Evolutionary conservation across 2,113 vertebrate genomes (phyloP).

Genomic region (Sclerurus mexicanus): DNA sequence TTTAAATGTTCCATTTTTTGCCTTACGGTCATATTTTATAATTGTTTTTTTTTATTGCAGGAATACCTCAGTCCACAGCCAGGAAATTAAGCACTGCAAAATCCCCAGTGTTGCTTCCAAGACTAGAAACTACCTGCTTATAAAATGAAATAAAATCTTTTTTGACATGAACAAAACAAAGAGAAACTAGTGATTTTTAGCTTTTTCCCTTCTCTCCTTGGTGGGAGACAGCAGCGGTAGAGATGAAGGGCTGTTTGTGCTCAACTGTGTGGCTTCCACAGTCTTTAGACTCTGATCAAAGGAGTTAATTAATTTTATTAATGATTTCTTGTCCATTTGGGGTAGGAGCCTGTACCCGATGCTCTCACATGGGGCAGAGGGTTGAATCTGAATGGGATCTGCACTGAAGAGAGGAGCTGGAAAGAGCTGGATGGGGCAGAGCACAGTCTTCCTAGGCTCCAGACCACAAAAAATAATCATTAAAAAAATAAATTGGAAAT

Average conservation of each 20-base stretch:
- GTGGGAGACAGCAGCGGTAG: not conserved
- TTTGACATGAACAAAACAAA: not conserved
- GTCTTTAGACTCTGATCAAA: not conserved
- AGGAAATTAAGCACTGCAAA: not conserved
- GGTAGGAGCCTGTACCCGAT: accelerated
- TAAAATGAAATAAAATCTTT: not conserved
- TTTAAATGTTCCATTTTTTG: not conserved
- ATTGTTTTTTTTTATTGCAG: not conserved
- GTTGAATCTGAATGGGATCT: not conserved
- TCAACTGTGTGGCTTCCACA: accelerated
- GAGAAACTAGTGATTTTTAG: not conserved
- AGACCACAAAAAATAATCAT: not conserved
- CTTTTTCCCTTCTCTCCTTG: not conserved
- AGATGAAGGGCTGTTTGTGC: not conserved
- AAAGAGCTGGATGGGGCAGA: not conserved
- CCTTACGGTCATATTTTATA: not conserved
- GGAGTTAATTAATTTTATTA: not conserved
- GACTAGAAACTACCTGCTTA: not conserved
- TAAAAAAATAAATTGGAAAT: conserved; percentile 43
- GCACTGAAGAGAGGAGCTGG: not conserved
- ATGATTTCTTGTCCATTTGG: not conserved
- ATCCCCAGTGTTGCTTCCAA: not conserved
- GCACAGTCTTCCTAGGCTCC: not conserved
- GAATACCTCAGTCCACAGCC: not conserved
- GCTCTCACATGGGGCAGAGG: accelerated